phyloP scores from a whole-genome alignment of 92 coral and sea anemone species.

The Siderastrea siderea region DNA sequence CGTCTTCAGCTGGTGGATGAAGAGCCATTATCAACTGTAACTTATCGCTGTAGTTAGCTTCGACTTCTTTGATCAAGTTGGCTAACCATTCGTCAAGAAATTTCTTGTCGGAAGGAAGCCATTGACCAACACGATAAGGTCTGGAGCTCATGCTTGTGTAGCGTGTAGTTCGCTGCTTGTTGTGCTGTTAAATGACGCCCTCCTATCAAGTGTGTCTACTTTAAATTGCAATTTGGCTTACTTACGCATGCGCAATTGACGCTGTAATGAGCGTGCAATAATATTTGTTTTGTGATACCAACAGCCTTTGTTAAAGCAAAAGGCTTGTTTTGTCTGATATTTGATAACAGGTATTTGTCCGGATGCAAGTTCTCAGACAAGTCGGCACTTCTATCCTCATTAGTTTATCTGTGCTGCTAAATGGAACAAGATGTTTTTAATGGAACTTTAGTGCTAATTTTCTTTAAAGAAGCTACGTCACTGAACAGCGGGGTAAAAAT shows the following conservation, averaged over 20 bases:
- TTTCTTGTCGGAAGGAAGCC: conserved; percentile 75
- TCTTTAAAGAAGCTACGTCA: not conserved
- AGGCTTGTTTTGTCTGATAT: not conserved
- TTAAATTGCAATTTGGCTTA: not conserved
- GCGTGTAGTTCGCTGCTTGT: conserved; percentile 55
- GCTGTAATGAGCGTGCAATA: conserved; percentile 22
- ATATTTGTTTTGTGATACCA: not conserved
- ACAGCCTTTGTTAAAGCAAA: conserved; percentile 15
- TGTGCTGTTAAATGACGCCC: conserved; percentile 18
- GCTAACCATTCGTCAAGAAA: conserved; percentile 71
- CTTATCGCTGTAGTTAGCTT: conserved; percentile 46
- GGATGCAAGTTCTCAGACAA: not conserved
- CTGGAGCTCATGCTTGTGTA: conserved; percentile 29
- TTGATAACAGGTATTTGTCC: not conserved
- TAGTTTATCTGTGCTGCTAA: not conserved
- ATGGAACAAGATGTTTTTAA: not conserved
- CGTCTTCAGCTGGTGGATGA: conserved; percentile 57
- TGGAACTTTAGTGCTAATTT: not conserved
- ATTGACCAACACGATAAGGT: conserved; percentile 61
- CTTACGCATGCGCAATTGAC: conserved; percentile 19
- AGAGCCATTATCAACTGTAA: conserved; percentile 28
- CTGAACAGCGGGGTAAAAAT: not conserved
- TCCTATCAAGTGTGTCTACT: conserved; percentile 16
- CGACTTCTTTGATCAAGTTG: conserved; percentile 56
- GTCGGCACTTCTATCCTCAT: not conserved